Percentiles rank a stretch among this genome's conserved stretches.
Conservation (phyloP, 2,888 invertebrate genomes). For the Pogonocherus hispidulus region DNA sequence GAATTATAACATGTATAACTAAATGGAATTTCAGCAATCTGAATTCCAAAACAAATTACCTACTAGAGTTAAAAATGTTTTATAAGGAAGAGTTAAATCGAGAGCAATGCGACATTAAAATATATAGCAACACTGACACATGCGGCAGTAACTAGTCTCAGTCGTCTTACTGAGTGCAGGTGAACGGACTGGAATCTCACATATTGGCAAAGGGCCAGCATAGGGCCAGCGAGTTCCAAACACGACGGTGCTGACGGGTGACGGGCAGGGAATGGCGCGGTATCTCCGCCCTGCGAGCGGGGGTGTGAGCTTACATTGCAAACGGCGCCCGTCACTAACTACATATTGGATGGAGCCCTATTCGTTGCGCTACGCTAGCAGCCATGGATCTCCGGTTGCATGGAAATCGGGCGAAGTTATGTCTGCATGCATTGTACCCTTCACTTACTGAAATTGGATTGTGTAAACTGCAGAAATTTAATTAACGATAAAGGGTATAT, state of each 20-base stretch:
- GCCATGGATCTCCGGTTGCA: slow-evolving; percentile 54
- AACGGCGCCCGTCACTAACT: slow-evolving; percentile 60
- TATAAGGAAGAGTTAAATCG: background rate
- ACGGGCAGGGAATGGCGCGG: slow-evolving; percentile 30
- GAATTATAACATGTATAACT: too few species aligned
- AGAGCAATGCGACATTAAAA: background rate
- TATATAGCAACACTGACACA: background rate
- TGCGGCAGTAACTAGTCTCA: slow-evolving; percentile 1
- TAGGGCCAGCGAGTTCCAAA: slow-evolving; percentile 34
- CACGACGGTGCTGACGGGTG: slow-evolving; percentile 20
- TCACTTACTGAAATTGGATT: slow-evolving; percentile 44
- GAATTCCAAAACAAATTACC: background rate
- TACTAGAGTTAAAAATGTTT: background rate
- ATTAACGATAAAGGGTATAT: slow-evolving; percentile 39
- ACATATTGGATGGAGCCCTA: slow-evolving; percentile 63
- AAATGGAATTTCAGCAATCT: background rate
- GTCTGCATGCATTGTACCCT: slow-evolving; percentile 28
- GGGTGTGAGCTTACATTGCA: slow-evolving; percentile 40
- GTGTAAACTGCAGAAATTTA: slow-evolving; percentile 39
- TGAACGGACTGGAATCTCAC: slow-evolving; percentile 45
- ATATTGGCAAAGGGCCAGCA: slow-evolving; percentile 52
- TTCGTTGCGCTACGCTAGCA: slow-evolving; percentile 62
- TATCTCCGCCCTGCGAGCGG: slow-evolving; percentile 52
- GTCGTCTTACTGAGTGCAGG: slow-evolving; percentile 32
- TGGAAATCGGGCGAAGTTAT: slow-evolving; percentile 42